Evolutionary conservation across 2,113 vertebrate genomes (phyloP).

Genomic region (Stictonetta naevosa): DNA sequence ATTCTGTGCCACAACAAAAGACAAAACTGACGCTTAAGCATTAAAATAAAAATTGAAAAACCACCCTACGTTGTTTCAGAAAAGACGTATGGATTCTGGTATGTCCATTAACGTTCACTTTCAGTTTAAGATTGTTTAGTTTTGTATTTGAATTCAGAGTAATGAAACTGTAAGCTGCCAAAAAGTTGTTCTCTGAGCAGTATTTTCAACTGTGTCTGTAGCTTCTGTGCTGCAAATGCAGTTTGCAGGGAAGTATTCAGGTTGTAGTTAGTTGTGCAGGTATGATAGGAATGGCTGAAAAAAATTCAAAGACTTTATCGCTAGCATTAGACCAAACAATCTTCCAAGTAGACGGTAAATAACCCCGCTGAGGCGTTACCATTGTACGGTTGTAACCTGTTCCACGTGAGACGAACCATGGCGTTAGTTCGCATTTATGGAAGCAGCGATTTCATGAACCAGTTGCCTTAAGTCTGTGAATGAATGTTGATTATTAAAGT

Average conservation of each 20-base stretch:
- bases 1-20: slow-evolving; percentile 44
- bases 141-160: slow-evolving; percentile 61
- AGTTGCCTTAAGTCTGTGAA: slow-evolving; percentile 82
- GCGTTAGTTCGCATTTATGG: slow-evolving; percentile 16
- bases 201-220: slow-evolving; percentile 62
- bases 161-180: slow-evolving; percentile 68
- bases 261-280: slow-evolving; percentile 61
- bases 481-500: slow-evolving; percentile 76
- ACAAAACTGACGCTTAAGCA: neutral
- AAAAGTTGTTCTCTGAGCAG: slow-evolving; percentile 63
- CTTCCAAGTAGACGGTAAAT: neutral
- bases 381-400: neutral
- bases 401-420: neutral
- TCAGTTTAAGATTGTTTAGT: slow-evolving; percentile 41
- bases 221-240: slow-evolving; percentile 1
- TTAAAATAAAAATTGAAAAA: neutral
- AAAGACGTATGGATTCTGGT: slow-evolving; percentile 50
- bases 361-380: neutral
- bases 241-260: slow-evolving; percentile 71
- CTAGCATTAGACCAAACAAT: slow-evolving; percentile 45
- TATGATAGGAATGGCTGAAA: slow-evolving; percentile 59
- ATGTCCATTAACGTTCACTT: slow-evolving; percentile 49
- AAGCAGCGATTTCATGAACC: slow-evolving; percentile 71
- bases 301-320: slow-evolving; percentile 30
- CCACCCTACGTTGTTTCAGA: neutral